Conservation (phyloP, 2,797 vertebrate genomes). For the Pangasius macronema region DNA sequence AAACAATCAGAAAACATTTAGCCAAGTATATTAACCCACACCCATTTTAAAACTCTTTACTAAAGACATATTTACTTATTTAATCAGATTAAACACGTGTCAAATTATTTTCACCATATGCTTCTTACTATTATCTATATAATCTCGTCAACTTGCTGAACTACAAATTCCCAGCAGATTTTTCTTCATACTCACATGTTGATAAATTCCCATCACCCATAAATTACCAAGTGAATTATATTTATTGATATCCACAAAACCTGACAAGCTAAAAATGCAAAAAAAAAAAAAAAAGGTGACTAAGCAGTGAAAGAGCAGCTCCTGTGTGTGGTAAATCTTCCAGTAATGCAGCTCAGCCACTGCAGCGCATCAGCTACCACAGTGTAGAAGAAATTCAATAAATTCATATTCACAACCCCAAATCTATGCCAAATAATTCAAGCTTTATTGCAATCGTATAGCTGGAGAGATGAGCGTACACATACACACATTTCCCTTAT, state of each 20-base stretch:
- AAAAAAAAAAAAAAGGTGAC: no score
- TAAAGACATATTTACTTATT: not conserved
- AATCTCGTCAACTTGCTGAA: not conserved
- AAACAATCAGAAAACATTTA: not conserved
- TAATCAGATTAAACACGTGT: not conserved
- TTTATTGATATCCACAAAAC: no score
- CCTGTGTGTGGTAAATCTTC: not conserved
- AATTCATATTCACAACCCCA: not conserved
- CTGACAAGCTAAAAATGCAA: no score
- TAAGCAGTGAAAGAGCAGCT: constrained; percentile 23
- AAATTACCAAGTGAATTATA: not conserved
- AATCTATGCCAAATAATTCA: not conserved
- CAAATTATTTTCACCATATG: not conserved
- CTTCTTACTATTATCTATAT: not conserved
- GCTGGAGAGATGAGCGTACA: not conserved
- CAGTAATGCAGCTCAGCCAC: not conserved
- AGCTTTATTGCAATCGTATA: not conserved
- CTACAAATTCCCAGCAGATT: not conserved
- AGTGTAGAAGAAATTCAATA: not conserved
- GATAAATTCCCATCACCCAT: not conserved
- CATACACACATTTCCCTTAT: not conserved
- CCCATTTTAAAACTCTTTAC: not conserved
- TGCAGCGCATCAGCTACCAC: not conserved
- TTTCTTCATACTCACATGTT: not conserved
- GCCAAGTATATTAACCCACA: not conserved